Base-by-base conservation (phyloP, 2,888 invertebrate species). In the Callyntrura guangdongensis region DNA sequence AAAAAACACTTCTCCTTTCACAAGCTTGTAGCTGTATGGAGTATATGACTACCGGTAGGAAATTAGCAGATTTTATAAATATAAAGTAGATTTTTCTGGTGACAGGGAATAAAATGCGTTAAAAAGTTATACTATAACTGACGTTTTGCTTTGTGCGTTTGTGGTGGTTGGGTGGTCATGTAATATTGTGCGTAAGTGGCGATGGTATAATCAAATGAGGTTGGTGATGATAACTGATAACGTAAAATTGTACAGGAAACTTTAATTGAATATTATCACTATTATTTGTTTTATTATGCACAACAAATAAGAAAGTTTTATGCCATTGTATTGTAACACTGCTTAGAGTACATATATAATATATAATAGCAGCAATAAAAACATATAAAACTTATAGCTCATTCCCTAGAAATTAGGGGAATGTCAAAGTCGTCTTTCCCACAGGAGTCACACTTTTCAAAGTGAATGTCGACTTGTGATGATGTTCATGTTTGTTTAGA, bases 351-450 rank as follows among this genome's bases (percentile, higher is more conserved):
- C 49, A 49, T 49, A 49, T 49, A 49, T 49, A 11, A 49, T 8
- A 53, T 53, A 53, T 9, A 53, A 53, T 6, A 14, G n/a, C 11
- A 2, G 53, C 12, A 53, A n/a, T 12, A 14, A 53, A 53, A 12
- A 9, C 2, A 53, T 14, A 53, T 53, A 53, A 53, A 53, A 53
- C 6, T 36, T 36, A 53, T 53, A 53, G 53, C 53, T 14, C 53
- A 53, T 53, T 53, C 53, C 53, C 12, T 9, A 12, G n/a, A 53
- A 53, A 12, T n/a, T 53, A 17, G 61, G 61, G 8, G 20, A 20
- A 61, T 61, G 20, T 61, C 61, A 61, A 61, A 61, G 59, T 67
- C 27, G 22, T 9, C 67, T 72, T 67, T 67, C 14, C 25, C 72
- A 45, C 14, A 72, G 45, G 47, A 47, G 45, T 12, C 72, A 45